A percentile compares a stretch with the other conserved stretches of the same genome.
Conservation (phyloP, 2,888 invertebrate genomes). For the Drosophila neonasuta region DNA sequence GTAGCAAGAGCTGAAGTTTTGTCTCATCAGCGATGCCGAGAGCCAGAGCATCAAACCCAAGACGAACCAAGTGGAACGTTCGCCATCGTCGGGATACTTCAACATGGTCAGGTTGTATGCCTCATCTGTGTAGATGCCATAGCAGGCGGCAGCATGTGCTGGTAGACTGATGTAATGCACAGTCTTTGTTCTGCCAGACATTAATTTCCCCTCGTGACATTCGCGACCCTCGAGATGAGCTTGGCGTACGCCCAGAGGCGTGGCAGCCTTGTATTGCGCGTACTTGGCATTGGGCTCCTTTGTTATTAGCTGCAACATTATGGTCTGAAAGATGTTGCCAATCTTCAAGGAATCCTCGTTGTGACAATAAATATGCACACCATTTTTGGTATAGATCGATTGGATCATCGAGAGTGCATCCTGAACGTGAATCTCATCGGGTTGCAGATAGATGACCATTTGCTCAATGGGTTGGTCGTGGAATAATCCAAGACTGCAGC, state of each 20-base stretch:
- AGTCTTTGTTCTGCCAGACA: not conserved
- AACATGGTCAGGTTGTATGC: constrained; percentile 38
- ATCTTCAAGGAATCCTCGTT: not conserved
- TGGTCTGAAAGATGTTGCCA: constrained; percentile 45
- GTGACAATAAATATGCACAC: constrained; percentile 45
- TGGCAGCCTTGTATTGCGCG: constrained; percentile 41
- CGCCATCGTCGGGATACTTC: constrained; percentile 15
- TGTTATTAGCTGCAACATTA: constrained; percentile 26
- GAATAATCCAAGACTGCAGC: not conserved
- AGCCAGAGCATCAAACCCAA: constrained; percentile 36
- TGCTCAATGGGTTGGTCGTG: not conserved
- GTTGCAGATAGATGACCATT: constrained; percentile 20
- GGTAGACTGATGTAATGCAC: constrained; percentile 30
- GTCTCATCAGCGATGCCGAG: not conserved
- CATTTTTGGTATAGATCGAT: constrained; percentile 18
- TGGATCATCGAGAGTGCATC: constrained; percentile 7
- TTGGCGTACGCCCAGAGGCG: constrained; percentile 12
- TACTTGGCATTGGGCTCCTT: not conserved
- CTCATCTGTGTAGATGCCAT: constrained; percentile 55
- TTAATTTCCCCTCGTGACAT: constrained; percentile 30
- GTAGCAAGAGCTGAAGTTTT: not conserved
- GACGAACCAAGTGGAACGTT: constrained; percentile 26
- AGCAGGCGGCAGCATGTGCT: constrained; percentile 35
- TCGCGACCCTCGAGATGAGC: not conserved
- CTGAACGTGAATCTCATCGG: constrained; percentile 4